Evolutionary conservation across 2,113 vertebrate species (phyloP), one percentile per base, ranked within the genome.

Genomic region (Mellivora capensis): DNA sequence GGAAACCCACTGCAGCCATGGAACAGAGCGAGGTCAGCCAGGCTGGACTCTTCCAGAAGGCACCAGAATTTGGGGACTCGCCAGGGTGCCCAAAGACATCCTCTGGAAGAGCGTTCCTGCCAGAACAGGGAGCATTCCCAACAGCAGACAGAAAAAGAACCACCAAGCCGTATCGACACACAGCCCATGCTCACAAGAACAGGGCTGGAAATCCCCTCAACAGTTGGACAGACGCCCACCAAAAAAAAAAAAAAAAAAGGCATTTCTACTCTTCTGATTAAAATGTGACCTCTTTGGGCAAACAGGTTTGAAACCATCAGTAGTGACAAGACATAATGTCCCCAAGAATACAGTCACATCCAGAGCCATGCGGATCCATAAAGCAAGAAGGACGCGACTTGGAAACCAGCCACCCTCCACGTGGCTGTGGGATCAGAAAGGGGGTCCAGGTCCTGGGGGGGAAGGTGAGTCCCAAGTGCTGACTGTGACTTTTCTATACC

Each of bases 121-220:
- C 69, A 47, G 27, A 37, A 25, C 59, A 67, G 44, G 21, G 23
- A 23, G 64, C 81, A 47, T 87, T 81, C 80, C 80, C 87, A 57
- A 44, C 6, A 37, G 87, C n/a, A 31, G 4, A 23, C n/a, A 52
- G 61, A 42, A 13, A 34, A 27, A 69, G 64, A 17, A 11, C 18
- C 18, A 10, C 4, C 54, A 21, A 0, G 13, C 64, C 7, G 0
- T 12, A 11, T 27, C 21, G 1, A 86, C 72, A 54, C 62, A 27
- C 49, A 90, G 81, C 90, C 90, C 72, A 25, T 74, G 14, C 21
- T 97, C 94, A 95, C 85, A 80, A 97, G 90, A 98, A 97, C 59
- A 42, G 64, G 6, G 25, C 80, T 97, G 97, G 98, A 98, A 97
- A 98, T 97, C 97, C 97, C 97, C 97, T 1, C 54, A 11, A 59